phyloP scores from a whole-genome alignment of 1,140 invertebrate species.

The Drosophila littoralis region DNA sequence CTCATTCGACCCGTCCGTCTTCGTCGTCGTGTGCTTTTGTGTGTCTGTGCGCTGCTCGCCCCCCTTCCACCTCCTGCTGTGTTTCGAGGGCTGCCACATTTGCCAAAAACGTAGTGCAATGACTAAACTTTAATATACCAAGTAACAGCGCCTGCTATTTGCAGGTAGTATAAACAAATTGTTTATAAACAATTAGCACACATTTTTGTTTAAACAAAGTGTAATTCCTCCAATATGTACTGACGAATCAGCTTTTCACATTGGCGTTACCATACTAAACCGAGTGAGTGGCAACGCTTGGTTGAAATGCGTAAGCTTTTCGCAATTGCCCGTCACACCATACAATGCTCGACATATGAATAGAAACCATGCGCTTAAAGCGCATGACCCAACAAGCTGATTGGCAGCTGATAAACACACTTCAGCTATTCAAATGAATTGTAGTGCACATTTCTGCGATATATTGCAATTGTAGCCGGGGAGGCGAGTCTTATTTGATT shows the following conservation, averaged over 20 bases:
- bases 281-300: constrained; percentile 23
- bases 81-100: constrained; percentile 34
- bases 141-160: constrained; percentile 1
- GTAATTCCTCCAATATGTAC: constrained; percentile 37
- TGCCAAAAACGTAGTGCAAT: constrained; percentile 28
- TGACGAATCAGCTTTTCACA: constrained; percentile 49
- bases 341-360: constrained; percentile 22
- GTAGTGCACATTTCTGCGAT: constrained; percentile 2
- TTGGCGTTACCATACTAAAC: constrained; percentile 13
- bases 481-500: neutral
- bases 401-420: constrained; percentile 32
- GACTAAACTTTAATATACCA: neutral
- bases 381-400: constrained; percentile 15
- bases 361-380: constrained; percentile 16
- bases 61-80: constrained; percentile 18
- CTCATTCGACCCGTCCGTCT: constrained; percentile 63
- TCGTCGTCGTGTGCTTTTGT: constrained; percentile 78
- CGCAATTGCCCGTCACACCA: constrained; percentile 16
- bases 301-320: constrained; percentile 29
- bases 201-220: constrained; percentile 17
- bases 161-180: constrained; percentile 21
- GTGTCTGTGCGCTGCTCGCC: constrained; percentile 34
- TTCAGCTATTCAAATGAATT: constrained; percentile 33
- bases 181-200: constrained; percentile 57
- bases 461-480: constrained; percentile 4